Conservation (phyloP, 2,888 invertebrate species). For the Dimorphilus gyrociliatus region DNA sequence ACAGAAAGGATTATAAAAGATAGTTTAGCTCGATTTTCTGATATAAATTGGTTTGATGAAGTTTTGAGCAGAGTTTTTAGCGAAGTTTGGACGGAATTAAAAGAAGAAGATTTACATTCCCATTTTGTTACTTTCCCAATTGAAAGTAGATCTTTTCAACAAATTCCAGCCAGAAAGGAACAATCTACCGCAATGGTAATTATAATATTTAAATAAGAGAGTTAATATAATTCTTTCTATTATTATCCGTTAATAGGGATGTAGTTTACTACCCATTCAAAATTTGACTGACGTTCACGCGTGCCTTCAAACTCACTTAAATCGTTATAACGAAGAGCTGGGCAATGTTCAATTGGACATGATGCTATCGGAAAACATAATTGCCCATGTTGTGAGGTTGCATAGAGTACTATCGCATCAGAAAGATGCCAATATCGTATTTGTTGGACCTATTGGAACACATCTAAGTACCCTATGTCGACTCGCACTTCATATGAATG, state of each 20-base stretch:
- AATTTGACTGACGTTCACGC: conserved; percentile 24
- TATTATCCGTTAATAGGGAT: not conserved
- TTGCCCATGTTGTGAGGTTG: conserved; percentile 29
- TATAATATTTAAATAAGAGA: not conserved
- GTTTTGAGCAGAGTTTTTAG: conserved; percentile 15
- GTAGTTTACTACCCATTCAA: conserved; percentile 23
- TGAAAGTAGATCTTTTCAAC: conserved; percentile 25
- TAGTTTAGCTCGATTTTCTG: conserved; percentile 25
- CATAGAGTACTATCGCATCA: conserved; percentile 34
- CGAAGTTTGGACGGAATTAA: conserved; percentile 23
- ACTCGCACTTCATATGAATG: conserved; percentile 33
- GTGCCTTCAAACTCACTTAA: conserved; percentile 29
- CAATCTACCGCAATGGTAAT: too few species aligned
- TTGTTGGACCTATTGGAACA: conserved; percentile 33
- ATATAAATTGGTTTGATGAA: conserved; percentile 32
- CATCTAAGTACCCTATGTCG: conserved; percentile 33
- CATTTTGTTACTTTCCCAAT: conserved; percentile 33
- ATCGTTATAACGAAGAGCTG: conserved; percentile 35
- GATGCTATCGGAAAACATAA: conserved; percentile 32
- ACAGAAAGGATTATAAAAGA: conserved; percentile 29
- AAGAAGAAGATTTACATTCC: conserved; percentile 17
- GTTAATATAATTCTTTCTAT: not conserved
- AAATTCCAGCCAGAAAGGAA: too few species aligned
- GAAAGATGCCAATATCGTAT: conserved; percentile 32
- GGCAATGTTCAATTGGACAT: conserved; percentile 30